Conservation (phyloP, 1,140 invertebrate genomes). For the Hermetia illucens region DNA sequence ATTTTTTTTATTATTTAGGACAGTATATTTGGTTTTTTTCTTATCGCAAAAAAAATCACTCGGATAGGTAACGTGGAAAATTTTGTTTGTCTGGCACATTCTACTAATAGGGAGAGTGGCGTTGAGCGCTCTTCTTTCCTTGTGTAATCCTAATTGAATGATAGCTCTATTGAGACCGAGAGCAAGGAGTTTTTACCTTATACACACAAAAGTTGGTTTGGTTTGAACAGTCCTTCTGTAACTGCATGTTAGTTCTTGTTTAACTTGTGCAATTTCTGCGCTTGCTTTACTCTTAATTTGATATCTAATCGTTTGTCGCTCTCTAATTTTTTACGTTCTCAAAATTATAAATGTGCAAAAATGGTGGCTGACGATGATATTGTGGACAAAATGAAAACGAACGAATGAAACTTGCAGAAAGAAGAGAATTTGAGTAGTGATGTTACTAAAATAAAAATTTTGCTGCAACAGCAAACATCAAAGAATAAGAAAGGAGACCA, state of each 20-base stretch:
- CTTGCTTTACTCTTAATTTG: constrained; percentile 8
- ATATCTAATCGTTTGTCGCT: background rate
- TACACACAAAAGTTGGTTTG: no score
- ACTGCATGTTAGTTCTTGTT: constrained; percentile 3
- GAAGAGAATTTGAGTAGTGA: no score
- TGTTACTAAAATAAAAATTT: background rate
- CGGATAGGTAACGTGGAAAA: no score
- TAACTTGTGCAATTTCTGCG: background rate
- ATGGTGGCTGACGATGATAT: no score
- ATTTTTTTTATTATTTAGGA: background rate
- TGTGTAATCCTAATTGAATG: no score
- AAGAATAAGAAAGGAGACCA: constrained; percentile 6
- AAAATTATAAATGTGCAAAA: background rate
- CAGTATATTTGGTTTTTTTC: background rate
- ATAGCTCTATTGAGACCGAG: no score
- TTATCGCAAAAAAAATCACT: no score
- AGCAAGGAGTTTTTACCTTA: no score
- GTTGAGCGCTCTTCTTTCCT: no score
- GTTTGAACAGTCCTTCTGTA: no score
- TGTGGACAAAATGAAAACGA: constrained; percentile 1
- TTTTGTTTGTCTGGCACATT: no score
- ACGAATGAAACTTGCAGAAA: background rate
- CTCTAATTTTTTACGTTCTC: constrained; percentile 1
- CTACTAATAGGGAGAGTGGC: no score
- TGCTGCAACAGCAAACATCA: constrained; percentile 11